phyloP scores from a whole-genome alignment of 2,797 vertebrate genomes.

The Huso huso region DNA sequence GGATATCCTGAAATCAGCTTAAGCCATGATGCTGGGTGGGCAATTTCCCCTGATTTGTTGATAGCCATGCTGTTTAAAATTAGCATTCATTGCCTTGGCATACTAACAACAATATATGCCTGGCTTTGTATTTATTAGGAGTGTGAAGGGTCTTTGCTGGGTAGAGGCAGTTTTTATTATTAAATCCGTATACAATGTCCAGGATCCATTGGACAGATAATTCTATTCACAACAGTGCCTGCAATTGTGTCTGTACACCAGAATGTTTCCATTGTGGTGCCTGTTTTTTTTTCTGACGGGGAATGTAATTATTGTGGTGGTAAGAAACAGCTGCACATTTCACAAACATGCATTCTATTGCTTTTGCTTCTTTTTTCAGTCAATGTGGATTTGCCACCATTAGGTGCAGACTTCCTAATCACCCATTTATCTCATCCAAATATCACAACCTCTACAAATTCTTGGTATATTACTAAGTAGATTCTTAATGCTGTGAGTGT shows the following conservation, averaged over 20 bases:
- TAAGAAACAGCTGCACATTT: conserved; percentile 15
- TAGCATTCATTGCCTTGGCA: background rate
- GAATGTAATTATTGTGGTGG: conserved; percentile 10
- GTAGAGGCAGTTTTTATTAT: too few species aligned
- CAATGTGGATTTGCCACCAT: too few species aligned
- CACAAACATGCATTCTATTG: conserved; percentile 8
- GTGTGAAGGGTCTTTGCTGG: too few species aligned
- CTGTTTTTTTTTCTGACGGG: background rate
- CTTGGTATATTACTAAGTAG: too few species aligned
- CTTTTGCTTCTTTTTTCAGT: background rate
- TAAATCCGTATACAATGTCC: too few species aligned
- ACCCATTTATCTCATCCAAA: too few species aligned
- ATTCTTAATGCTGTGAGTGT: too few species aligned
- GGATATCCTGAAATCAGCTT: conserved; percentile 1
- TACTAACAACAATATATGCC: too few species aligned
- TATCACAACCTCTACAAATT: too few species aligned
- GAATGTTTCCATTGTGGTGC: background rate
- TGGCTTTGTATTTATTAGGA: too few species aligned
- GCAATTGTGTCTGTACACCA: conserved; percentile 12
- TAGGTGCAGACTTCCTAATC: too few species aligned
- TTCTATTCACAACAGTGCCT: conserved; percentile 19
- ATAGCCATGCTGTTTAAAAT: background rate
- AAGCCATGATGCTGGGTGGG: background rate
- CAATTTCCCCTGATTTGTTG: background rate
- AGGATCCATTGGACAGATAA: conserved; percentile 5